Percentiles rank a stretch among this genome's conserved stretches.
Conservation (phyloP, 2,888 invertebrate species). For the Lepidonotus clava region DNA sequence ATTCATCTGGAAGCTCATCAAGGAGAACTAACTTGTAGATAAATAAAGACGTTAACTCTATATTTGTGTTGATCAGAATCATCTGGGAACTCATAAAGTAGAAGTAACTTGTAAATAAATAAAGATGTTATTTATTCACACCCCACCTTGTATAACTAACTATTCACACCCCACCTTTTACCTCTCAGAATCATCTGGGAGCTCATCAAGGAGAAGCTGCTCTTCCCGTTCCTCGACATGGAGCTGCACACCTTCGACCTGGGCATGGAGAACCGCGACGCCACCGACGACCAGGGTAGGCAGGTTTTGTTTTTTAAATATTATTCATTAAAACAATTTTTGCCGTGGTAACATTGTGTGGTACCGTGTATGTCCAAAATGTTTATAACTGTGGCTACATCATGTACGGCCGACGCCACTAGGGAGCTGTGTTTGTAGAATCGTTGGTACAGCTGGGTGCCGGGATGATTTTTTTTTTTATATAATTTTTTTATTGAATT, state of each 20-base stretch:
- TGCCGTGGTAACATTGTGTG: too few relatives aligned
- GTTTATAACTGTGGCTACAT: too few relatives aligned
- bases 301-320: too few relatives aligned
- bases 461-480: too few relatives aligned
- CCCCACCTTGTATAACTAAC: background rate
- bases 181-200: constrained; percentile 95
- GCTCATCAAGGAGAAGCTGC: constrained; percentile 96
- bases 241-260: constrained; percentile 96
- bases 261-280: constrained; percentile 96
- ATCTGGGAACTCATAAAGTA: background rate
- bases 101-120: background rate
- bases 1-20: background rate
- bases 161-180: background rate
- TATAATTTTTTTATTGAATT: too few relatives aligned
- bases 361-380: too few relatives aligned
- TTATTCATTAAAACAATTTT: too few relatives aligned
- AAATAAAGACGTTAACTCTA: background rate
- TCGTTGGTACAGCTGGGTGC: too few relatives aligned
- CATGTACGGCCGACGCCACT: too few relatives aligned
- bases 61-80: too few relatives aligned
- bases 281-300: constrained; percentile 90
- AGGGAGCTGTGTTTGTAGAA: too few relatives aligned
- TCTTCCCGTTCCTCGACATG: constrained; percentile 96
- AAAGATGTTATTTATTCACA: background rate
- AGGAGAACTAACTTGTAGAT: background rate